Evolutionary conservation across 1,140 invertebrate species (phyloP), one percentile per base, ranked within the genome.

Genomic region (Agrypnia vestita): DNA sequence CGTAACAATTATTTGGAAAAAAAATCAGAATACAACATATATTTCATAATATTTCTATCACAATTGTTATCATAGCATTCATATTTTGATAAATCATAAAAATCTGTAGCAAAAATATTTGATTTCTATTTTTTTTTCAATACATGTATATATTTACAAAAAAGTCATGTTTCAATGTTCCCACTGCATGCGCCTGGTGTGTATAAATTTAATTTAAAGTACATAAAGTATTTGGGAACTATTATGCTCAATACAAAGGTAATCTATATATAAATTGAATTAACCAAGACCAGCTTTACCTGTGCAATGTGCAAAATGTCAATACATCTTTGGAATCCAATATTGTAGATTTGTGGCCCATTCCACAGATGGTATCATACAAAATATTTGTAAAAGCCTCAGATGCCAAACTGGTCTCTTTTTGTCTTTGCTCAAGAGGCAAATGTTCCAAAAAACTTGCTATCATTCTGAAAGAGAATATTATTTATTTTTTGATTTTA

Each of bases 391-490:
- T 62, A 46, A 80, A 73, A 15, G 69, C 61, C 46, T 81, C 71
- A 15, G 69, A 59, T 13, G 76, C 75, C 46, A 75, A 7, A 56
- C 56, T 74, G 35, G 69, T 62, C 67, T 81, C 80, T 51, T 44
- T 47, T 21, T 64, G 11, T 51, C 55, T 81, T 51, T 81, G 77
- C 44, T 74, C 59, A 35, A 71, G 76, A 3, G 80, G 64, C 12
- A 59, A 19, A 64, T 61, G 56, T 25, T 69, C 69, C 49, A 81
- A 35, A 78, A 69, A 51, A 53, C 56, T 77, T n/a, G 73, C 17
- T 47, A 81, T 49, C 43, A 78, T 64, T 49, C 80, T 81, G 21
- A 74, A 81, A 81, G 62, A 47, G 21, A 7, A 72, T 19, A 72
- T 15, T 15, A 47, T 1, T 46, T 51, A 53, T 51, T 53, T 19